Evolutionary conservation across 2,888 invertebrate genomes (phyloP).

Genomic region (Brachyptera putata): DNA sequence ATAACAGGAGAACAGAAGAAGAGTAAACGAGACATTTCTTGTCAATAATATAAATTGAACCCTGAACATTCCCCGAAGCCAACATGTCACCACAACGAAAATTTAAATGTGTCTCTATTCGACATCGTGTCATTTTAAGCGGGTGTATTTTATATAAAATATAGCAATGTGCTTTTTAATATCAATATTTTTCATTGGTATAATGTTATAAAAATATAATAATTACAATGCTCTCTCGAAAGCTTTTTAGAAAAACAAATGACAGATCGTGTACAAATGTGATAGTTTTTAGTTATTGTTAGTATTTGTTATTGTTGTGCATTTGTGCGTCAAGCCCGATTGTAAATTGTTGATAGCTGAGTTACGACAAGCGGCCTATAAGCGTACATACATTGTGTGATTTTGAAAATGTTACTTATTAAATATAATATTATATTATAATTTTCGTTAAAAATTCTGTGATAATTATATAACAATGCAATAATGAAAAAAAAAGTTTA

Average conservation of each 20-base stretch:
- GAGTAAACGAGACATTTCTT: background rate
- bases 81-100: background rate
- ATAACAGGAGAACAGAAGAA: too few species aligned
- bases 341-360: constrained; percentile 16
- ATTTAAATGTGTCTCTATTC: background rate
- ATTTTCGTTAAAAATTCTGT: constrained; percentile 31
- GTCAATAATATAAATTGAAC: background rate
- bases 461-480: constrained; percentile 31
- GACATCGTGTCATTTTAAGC: background rate
- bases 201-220: too few species aligned
- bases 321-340: constrained; percentile 4
- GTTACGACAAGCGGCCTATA: constrained; percentile 28
- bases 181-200: constrained; percentile 7
- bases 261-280: constrained; percentile 5
- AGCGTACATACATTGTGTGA: constrained; percentile 21
- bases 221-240: too few species aligned
- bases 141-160: background rate
- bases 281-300: constrained; percentile 20
- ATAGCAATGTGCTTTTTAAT: background rate
- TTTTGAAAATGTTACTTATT: background rate
- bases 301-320: constrained; percentile 20
- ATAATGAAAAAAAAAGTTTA: constrained; percentile 30
- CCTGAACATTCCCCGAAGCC: background rate
- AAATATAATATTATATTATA: constrained; percentile 20
- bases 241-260: constrained; percentile 1